These are phyloP conservation scores for Apeira syringaria DNA, from an alignment of 2,888 invertebrate genomes.

Conservation along the genomic window DNA sequence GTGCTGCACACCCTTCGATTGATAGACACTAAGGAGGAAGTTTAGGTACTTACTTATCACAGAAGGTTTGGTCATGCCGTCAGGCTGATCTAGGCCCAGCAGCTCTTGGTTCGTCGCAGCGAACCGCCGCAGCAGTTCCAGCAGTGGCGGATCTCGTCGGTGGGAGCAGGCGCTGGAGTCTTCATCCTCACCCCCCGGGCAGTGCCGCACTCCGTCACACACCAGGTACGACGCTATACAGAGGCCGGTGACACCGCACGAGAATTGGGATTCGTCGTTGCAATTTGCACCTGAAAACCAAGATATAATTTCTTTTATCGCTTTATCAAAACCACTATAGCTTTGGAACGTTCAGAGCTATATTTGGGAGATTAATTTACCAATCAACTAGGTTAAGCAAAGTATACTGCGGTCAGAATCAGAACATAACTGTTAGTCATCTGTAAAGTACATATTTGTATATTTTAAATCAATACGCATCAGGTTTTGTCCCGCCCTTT, in stretches of 20 bases:
- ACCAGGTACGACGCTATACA: conserved; percentile 86
- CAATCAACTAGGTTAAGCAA: no score
- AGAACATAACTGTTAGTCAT: no score
- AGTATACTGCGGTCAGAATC: no score
- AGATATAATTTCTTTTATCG: no score
- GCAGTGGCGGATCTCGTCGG: conserved; percentile 64
- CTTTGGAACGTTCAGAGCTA: no score
- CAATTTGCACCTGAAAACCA: conserved; percentile 65
- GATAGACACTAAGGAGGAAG: no score
- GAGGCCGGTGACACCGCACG: conserved; percentile 69
- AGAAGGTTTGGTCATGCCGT: conserved; percentile 69
- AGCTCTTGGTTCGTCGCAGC: conserved; percentile 74
- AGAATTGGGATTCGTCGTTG: conserved; percentile 67
- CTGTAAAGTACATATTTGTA: no score
- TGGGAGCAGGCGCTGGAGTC: conserved; percentile 67
- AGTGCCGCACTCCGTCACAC: conserved; percentile 87
- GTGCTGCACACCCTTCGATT: no score
- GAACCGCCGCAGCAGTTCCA: conserved; percentile 68
- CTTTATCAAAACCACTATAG: no score
- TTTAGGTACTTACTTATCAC: conserved; percentile 71
- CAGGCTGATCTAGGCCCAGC: conserved; percentile 64
- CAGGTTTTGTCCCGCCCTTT: no score
- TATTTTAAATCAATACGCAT: no score
- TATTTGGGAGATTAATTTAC: no score
- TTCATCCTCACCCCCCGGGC: conserved; percentile 86